Evolutionary conservation across 2,888 invertebrate species (phyloP).

Genomic region (Phaedon cochleariae): DNA sequence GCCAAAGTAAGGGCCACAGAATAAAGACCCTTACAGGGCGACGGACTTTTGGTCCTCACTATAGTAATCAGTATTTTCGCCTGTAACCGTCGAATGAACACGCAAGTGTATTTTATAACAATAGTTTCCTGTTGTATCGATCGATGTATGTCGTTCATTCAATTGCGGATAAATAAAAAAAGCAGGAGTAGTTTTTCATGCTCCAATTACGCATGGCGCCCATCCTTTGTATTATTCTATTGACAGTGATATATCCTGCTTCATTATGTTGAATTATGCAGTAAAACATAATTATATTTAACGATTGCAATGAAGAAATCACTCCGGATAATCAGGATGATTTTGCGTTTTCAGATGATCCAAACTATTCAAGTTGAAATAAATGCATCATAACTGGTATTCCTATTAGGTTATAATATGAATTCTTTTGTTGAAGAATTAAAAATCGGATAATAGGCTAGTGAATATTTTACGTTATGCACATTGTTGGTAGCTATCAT

Average conservation of each 20-base stretch:
- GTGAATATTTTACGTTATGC: too few species aligned
- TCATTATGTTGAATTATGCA: neutral
- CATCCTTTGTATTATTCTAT: conserved; percentile 36
- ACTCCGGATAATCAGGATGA: neutral
- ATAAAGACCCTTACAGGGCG: too few species aligned
- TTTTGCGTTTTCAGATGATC: neutral
- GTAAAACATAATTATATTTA: neutral
- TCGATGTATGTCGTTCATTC: neutral
- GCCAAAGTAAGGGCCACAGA: too few species aligned
- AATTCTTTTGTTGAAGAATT: too few species aligned
- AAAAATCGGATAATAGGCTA: too few species aligned
- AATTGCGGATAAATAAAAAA: neutral
- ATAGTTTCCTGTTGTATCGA: neutral
- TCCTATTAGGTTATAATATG: too few species aligned
- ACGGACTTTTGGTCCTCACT: too few species aligned
- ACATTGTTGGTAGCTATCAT: too few species aligned
- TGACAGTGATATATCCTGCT: conserved; percentile 40
- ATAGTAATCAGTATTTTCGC: too few species aligned
- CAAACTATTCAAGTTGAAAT: neutral
- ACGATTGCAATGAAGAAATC: neutral
- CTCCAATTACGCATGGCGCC: conserved; percentile 39
- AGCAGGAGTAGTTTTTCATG: conserved; percentile 17
- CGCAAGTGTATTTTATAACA: too few species aligned
- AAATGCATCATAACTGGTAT: too few species aligned
- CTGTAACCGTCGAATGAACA: too few species aligned